Evolutionary conservation across 2,797 vertebrate species (phyloP), one percentile per base, ranked within the genome.

Genomic region (Bradypodion pumilum): DNA sequence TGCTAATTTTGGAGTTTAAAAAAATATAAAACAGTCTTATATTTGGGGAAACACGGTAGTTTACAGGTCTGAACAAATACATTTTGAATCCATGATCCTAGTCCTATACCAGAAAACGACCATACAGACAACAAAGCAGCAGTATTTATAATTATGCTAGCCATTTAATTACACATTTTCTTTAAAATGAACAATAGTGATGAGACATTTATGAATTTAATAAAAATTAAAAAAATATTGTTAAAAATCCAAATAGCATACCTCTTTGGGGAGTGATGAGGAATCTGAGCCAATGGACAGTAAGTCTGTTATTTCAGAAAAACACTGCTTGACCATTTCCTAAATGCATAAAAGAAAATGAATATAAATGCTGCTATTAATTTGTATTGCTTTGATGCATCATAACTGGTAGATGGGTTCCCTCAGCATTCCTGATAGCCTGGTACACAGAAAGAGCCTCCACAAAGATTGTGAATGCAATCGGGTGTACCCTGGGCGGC

Each of bases 301-400:
- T 74, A 97, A 88, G 70, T 73, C 81, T 89, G 68, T 90, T 87
- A 97, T 94, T 95, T 97, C 95, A 86, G 89, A 94, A 91, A 96
- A 97, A 81, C 96, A 95, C 27, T 82, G 80, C 87, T 89, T 94
- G 86, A 92, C 92, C 91, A 95, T 93, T 92, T 93, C 88, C 96
- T 97, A 87, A 80, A 77, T 70, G 59, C 40, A 85, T 32, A 13
- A 84, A 52, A 62, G 60, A 74, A 68, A 81, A 62, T 35, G 19
- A 83, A 60, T 42, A 42, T 40, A 85, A 81, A 74, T 46, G 1
- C 16, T 74, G 52, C 40, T 85, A 32, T 74, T 63, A 60, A 60
- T 40, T 3, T 37, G 15, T 35, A 85, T 74, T 44, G 10, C 66
- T 85, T 80, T 66, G 44, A 74, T 16, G 4, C 35, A 72, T 16